phyloP scores from a whole-genome alignment of 1,140 invertebrate genomes.

The Lordiphosa stackelbergi region DNA sequence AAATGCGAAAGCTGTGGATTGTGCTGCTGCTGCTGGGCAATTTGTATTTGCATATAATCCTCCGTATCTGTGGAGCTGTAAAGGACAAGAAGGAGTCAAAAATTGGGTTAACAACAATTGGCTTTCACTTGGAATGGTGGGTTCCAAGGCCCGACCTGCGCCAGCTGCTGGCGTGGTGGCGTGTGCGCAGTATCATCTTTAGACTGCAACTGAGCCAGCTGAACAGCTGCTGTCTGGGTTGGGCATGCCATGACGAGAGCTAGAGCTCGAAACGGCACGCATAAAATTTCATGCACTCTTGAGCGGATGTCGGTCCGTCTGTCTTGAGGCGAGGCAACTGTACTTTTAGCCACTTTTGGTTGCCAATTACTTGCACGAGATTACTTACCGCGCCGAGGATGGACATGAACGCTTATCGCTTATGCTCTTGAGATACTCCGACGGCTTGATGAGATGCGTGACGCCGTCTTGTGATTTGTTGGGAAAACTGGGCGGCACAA shows the following conservation, averaged over 20 bases:
- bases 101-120: slow-evolving; percentile 19
- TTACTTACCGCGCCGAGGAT: slow-evolving; percentile 78
- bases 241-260: slow-evolving; percentile 13
- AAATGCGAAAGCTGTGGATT: slow-evolving; percentile 21
- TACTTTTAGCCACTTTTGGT: slow-evolving; percentile 51
- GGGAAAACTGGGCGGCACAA: slow-evolving; percentile 92
- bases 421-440: slow-evolving; percentile 92
- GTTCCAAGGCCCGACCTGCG: slow-evolving; percentile 52
- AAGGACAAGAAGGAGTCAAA: background rate
- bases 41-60: slow-evolving; percentile 77
- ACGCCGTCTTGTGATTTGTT: slow-evolving; percentile 81
- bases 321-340: slow-evolving; percentile 53
- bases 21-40: slow-evolving; percentile 62
- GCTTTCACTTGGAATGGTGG: background rate
- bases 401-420: slow-evolving; percentile 81
- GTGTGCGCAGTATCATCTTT: slow-evolving; percentile 73
- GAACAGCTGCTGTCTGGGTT: slow-evolving; percentile 10
- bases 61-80: slow-evolving; percentile 75
- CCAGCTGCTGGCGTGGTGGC: slow-evolving; percentile 57
- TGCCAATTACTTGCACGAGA: slow-evolving; percentile 62
- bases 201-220: slow-evolving; percentile 55
- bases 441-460: slow-evolving; percentile 92
- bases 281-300: slow-evolving; percentile 76
- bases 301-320: slow-evolving; percentile 24
- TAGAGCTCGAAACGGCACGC: slow-evolving; percentile 56